These are phyloP conservation scores for Taurulus bubalis DNA, from an alignment of 2,113 vertebrate species.

Conservation along the genomic window DNA sequence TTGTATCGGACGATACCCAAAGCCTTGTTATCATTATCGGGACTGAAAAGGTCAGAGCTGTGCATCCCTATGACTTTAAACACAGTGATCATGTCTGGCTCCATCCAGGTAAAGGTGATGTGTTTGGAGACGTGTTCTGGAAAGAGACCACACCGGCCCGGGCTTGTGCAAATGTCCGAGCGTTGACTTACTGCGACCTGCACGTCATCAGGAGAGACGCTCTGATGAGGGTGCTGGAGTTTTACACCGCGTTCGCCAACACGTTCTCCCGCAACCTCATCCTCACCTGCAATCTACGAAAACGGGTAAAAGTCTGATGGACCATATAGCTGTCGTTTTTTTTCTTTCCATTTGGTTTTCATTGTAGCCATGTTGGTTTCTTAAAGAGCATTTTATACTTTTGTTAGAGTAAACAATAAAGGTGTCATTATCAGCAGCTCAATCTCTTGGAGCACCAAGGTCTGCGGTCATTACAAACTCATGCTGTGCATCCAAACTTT, in stretches of 20 bases:
- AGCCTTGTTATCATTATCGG: neutral
- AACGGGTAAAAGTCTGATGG: conserved; percentile 88
- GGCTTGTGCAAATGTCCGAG: conserved; percentile 94
- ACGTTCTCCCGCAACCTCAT: conserved; percentile 97
- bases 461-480: too few relatives aligned
- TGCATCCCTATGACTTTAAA: neutral
- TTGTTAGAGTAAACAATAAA: neutral
- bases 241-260: conserved; percentile 96
- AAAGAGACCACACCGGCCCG: conserved; percentile 94
- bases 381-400: neutral
- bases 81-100: neutral
- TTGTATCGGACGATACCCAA: neutral
- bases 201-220: conserved; percentile 96
- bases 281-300: conserved; percentile 96
- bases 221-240: conserved; percentile 95
- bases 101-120: conserved; percentile 93
- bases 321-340: neutral
- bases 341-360: neutral
- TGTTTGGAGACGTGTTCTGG: conserved; percentile 99
- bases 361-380: neutral
- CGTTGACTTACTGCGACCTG: conserved; percentile 97
- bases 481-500: too few relatives aligned
- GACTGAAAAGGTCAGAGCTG: too few relatives aligned
- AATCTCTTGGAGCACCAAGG: too few relatives aligned
- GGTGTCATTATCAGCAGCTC: neutral